Conservation (phyloP, 2,888 invertebrate genomes). For the Nomada lathburiana region DNA sequence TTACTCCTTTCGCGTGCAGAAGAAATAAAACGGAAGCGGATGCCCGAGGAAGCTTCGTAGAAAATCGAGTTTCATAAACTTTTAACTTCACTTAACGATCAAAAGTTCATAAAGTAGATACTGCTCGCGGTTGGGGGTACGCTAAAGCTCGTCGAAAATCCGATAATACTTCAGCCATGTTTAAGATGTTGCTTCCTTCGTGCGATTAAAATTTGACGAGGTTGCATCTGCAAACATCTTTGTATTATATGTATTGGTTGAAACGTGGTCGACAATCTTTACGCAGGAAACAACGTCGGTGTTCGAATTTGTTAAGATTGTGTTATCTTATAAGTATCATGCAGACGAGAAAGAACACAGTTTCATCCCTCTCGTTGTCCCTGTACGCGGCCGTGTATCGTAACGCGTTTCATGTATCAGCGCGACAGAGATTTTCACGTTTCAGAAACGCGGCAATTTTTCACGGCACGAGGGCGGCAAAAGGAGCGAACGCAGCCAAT, state of each 20-base stretch:
- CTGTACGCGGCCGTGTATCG: background rate
- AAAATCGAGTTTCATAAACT: constrained; percentile 7
- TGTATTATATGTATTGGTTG: background rate
- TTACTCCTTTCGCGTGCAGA: background rate
- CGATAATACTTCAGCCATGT: constrained; percentile 2
- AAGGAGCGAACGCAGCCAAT: constrained; percentile 34
- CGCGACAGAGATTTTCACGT: constrained; percentile 39
- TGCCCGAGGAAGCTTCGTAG: no score
- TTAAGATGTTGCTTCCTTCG: background rate
- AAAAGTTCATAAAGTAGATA: constrained; percentile 13
- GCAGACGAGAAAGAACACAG: background rate
- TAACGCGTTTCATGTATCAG: background rate
- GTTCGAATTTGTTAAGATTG: background rate
- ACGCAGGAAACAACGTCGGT: no score
- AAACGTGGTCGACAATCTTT: background rate
- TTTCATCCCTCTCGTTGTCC: background rate
- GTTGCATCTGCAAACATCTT: background rate
- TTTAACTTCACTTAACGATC: constrained; percentile 31
- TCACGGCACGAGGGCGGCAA: constrained; percentile 20
- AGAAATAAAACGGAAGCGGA: background rate
- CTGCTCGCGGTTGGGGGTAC: background rate
- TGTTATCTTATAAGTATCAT: no score
- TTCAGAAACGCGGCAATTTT: constrained; percentile 24
- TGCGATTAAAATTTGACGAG: constrained; percentile 18
- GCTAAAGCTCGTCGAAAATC: background rate